Conservation (phyloP, 2,888 invertebrate genomes). For the Atrina japonica region DNA sequence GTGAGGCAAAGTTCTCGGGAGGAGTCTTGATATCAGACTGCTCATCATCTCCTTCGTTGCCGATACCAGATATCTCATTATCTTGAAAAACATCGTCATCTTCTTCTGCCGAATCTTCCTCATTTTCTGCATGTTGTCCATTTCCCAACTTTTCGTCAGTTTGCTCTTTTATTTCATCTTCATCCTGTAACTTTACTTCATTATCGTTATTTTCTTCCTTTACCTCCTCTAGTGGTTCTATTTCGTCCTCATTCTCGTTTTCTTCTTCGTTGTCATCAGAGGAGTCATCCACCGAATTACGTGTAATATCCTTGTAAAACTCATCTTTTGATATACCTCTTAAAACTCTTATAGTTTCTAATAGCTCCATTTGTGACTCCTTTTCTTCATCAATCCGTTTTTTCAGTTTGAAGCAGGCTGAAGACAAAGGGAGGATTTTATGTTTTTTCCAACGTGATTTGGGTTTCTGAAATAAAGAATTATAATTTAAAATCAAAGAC, state of each 20-base stretch:
- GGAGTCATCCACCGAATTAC: background rate
- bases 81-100: constrained; percentile 1
- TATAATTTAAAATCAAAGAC: too few relatives aligned
- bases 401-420: constrained; percentile 13
- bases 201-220: background rate
- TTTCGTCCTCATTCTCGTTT: background rate
- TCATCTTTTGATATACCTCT: constrained; percentile 27
- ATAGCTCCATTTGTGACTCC: constrained; percentile 28
- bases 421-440: background rate
- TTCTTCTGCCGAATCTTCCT: background rate
- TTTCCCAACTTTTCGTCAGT: background rate
- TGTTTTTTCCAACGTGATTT: constrained; percentile 7
- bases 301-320: constrained; percentile 26
- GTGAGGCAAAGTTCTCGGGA: too few relatives aligned
- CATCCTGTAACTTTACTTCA: background rate
- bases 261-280: background rate
- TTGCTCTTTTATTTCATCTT: background rate
- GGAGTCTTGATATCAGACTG: too few relatives aligned
- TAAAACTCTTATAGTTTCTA: constrained; percentile 31
- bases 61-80: too few relatives aligned
- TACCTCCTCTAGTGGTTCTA: background rate
- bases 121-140: background rate
- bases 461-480: too few relatives aligned
- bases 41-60: too few relatives aligned
- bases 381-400: constrained; percentile 18